Evolutionary conservation across 2,113 vertebrate species (phyloP).

Genomic region (Orycteropus afer): DNA sequence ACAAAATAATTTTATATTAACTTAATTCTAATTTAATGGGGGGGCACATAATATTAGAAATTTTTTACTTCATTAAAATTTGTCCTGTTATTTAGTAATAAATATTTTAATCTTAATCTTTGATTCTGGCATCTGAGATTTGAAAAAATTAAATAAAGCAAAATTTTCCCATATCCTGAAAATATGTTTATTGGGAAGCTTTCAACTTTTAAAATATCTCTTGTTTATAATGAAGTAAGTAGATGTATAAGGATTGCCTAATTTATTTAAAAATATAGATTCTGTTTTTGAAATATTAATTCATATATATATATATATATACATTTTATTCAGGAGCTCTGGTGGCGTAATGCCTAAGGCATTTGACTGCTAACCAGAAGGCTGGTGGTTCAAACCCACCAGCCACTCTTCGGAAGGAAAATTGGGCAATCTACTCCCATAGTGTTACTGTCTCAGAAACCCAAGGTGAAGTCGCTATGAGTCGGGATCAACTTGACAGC

Average conservation of each 20-base stretch:
- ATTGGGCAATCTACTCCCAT: too few species aligned
- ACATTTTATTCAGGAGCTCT: too few species aligned
- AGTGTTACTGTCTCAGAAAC: too few species aligned
- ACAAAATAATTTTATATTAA: background rate
- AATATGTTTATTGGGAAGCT: background rate
- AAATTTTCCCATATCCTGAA: background rate
- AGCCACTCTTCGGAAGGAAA: too few species aligned
- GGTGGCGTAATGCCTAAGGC: too few species aligned
- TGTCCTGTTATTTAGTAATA: conserved; percentile 21
- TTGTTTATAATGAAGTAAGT: background rate
- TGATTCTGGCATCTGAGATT: background rate
- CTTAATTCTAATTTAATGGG: background rate
- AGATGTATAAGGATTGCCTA: background rate
- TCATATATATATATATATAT: background rate
- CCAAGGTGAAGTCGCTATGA: too few species aligned
- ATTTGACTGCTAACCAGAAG: too few species aligned
- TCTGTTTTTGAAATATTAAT: background rate
- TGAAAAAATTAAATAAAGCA: background rate
- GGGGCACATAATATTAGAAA: background rate
- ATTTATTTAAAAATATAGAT: background rate
- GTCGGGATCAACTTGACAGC: too few species aligned
- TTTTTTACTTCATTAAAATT: background rate
- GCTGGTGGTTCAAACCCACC: too few species aligned
- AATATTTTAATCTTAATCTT: conserved; percentile 1
- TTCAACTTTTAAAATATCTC: conserved; percentile 2